A percentile compares a stretch with the other conserved stretches of the same genome.
Evolutionary conservation across 1,140 invertebrate genomes (phyloP).

Genomic region (Plectus sambesii): DNA sequence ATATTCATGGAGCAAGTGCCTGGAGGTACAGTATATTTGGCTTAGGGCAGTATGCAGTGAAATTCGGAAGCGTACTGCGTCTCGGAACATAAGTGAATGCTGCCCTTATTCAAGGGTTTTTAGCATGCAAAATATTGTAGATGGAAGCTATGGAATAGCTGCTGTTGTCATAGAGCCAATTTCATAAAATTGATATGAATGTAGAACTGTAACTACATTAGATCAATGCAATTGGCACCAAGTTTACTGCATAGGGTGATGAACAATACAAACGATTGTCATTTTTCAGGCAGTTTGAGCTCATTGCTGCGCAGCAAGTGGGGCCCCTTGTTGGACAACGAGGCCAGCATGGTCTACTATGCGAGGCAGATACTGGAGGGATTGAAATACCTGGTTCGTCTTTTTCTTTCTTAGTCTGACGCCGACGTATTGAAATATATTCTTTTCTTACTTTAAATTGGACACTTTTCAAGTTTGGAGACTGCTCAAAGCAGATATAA

Average conservation of each 20-base stretch:
- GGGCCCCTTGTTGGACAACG: constrained; percentile 92
- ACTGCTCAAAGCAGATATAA: not conserved
- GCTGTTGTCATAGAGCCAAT: too few species aligned
- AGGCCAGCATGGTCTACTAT: constrained; percentile 88
- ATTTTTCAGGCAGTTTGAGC: constrained; percentile 66
- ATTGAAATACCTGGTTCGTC: constrained; percentile 88
- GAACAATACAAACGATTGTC: not conserved
- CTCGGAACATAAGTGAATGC: too few species aligned
- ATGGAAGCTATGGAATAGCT: too few species aligned
- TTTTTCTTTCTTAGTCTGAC: too few species aligned
- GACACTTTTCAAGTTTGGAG: too few species aligned
- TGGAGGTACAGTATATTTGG: constrained; percentile 58
- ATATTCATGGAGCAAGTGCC: constrained; percentile 99
- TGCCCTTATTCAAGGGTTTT: too few species aligned
- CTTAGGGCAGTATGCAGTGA: constrained; percentile 13
- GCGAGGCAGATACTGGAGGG: constrained; percentile 96
- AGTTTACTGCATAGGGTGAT: not conserved
- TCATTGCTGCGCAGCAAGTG: constrained; percentile 81
- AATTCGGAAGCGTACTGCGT: not conserved
- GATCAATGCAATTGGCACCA: too few species aligned
- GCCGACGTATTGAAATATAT: too few species aligned
- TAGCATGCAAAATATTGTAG: too few species aligned
- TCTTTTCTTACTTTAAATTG: too few species aligned
- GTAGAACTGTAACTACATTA: too few species aligned
- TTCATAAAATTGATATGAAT: too few species aligned